Conservation (phyloP, 2,797 vertebrate genomes). For the Adrianichthys oophorus region DNA sequence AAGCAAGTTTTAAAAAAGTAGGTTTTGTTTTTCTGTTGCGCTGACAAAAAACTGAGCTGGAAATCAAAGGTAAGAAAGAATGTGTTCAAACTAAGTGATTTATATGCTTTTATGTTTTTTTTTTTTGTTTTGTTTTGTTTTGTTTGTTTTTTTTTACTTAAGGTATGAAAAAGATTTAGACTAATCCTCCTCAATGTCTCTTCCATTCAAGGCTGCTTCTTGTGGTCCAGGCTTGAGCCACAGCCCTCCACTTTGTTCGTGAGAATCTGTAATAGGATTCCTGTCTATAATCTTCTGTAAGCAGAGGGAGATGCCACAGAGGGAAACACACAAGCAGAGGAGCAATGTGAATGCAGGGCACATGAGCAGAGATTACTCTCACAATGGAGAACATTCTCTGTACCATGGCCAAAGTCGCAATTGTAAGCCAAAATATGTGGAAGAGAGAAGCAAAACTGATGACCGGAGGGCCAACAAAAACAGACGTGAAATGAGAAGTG, state of each 20-base stretch:
- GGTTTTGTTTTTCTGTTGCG: neutral
- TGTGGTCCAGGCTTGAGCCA: neutral
- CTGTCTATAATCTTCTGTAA: slow-evolving; percentile 24
- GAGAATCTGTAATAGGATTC: slow-evolving; percentile 30
- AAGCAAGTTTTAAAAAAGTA: slow-evolving; percentile 30
- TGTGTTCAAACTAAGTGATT: too few relatives aligned
- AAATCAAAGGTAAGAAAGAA: slow-evolving; percentile 32
- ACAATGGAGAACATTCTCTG: slow-evolving; percentile 4
- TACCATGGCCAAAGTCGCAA: slow-evolving; percentile 24
- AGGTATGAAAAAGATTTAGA: slow-evolving; percentile 7
- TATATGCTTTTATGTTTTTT: neutral
- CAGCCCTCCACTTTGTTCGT: slow-evolving; percentile 28
- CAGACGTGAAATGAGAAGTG: slow-evolving; percentile 50
- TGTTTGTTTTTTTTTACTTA: neutral
- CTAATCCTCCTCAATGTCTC: slow-evolving; percentile 7
- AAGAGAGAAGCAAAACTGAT: slow-evolving; percentile 41
- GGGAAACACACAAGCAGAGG: slow-evolving; percentile 46
- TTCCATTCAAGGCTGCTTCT: neutral
- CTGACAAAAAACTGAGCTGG: slow-evolving; percentile 9
- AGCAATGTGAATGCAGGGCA: slow-evolving; percentile 46
- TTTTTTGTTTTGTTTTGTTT: neutral
- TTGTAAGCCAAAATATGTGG: slow-evolving; percentile 29
- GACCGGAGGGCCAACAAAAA: slow-evolving; percentile 48
- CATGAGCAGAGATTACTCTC: slow-evolving; percentile 40
- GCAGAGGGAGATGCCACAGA: slow-evolving; percentile 58